These are phyloP conservation scores for Galaxea fascicularis DNA, from an alignment of 92 coral and sea anemone species.

Conservation along the genomic window DNA sequence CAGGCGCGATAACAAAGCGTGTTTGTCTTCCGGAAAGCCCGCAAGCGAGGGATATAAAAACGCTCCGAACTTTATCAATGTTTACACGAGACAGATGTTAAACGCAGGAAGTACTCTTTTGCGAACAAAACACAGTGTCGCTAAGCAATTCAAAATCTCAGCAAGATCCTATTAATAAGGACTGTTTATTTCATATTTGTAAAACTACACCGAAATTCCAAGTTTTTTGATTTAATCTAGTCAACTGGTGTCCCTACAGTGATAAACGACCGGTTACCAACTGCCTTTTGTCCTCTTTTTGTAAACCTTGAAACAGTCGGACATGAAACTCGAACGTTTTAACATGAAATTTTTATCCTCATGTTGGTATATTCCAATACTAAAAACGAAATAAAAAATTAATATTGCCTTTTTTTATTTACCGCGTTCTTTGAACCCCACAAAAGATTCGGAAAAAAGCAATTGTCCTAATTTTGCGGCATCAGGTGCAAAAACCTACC, in stretches of 20 bases:
- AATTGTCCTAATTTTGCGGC: neutral
- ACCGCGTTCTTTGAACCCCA: conserved; percentile 14
- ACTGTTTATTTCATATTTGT: conserved; percentile 54
- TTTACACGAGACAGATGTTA: conserved; percentile 51
- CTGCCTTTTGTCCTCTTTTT: conserved; percentile 12
- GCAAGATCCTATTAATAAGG: conserved; percentile 70
- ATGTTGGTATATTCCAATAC: conserved; percentile 19
- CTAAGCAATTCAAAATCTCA: conserved; percentile 71
- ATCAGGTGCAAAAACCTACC: conserved; percentile 2
- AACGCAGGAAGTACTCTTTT: conserved; percentile 47
- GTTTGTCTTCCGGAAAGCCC: conserved; percentile 52
- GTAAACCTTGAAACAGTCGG: conserved; percentile 10
- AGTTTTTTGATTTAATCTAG: conserved; percentile 40
- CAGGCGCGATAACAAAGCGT: conserved; percentile 37
- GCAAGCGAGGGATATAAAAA: conserved; percentile 47
- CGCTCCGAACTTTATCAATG: conserved; percentile 50
- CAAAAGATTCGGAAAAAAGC: conserved; percentile 1
- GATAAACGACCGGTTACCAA: conserved; percentile 32
- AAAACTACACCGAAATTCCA: conserved; percentile 48
- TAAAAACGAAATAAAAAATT: conserved; percentile 31
- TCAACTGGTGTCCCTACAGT: conserved; percentile 7
- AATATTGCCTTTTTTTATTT: conserved; percentile 40
- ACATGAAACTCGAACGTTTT: conserved; percentile 1
- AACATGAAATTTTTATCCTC: conserved; percentile 3
- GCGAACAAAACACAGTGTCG: conserved; percentile 55